phyloP scores from a whole-genome alignment of 2,888 invertebrate genomes.

The Drosophila crucigera region DNA sequence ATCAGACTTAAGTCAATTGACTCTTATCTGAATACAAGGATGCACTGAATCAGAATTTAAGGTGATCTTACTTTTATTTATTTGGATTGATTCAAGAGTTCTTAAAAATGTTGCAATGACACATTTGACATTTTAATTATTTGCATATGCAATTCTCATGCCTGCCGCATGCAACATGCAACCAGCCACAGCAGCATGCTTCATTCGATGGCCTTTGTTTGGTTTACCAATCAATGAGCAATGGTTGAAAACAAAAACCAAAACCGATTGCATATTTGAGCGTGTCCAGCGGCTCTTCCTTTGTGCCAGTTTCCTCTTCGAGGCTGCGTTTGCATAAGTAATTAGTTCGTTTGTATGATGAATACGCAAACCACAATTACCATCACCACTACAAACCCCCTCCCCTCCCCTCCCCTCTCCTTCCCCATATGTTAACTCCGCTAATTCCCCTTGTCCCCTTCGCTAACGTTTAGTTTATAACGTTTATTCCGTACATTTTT shows the following conservation, averaged over 20 bases:
- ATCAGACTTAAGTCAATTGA: background rate
- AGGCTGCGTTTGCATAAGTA: constrained; percentile 67
- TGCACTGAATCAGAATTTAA: background rate
- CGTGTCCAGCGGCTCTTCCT: constrained; percentile 32
- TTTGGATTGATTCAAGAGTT: background rate
- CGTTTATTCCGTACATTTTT: background rate
- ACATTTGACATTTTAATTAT: background rate
- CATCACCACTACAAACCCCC: background rate
- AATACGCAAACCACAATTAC: background rate
- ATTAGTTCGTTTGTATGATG: constrained; percentile 55
- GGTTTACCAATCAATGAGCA: constrained; percentile 58
- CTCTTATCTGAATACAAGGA: background rate
- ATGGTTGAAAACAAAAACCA: constrained; percentile 43
- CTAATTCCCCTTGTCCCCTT: background rate
- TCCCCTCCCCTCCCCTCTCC: rapidly evolving
- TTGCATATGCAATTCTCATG: constrained; percentile 7
- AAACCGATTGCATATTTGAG: constrained; percentile 35
- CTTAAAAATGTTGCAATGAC: background rate
- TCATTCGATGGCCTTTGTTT: constrained; percentile 8
- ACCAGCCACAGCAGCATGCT: background rate
- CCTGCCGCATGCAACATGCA: background rate
- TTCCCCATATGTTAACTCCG: background rate
- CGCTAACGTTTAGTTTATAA: background rate
- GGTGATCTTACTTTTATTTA: background rate
- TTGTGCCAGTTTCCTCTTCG: constrained; percentile 27